Base-by-base conservation (phyloP, 2,797 vertebrate genomes). In the Meriones psammophilus region DNA sequence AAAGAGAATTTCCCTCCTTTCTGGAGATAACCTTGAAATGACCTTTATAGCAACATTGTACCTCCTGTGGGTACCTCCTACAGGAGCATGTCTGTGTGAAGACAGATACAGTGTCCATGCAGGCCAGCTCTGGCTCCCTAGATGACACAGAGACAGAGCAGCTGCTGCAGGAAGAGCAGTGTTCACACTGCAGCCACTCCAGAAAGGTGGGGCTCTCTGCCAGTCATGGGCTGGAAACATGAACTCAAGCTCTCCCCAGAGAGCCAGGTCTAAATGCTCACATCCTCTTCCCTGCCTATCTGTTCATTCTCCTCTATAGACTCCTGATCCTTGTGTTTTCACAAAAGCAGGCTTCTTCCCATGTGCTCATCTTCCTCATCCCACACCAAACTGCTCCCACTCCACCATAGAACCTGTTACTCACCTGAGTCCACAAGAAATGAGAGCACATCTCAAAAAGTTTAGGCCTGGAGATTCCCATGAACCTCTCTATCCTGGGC, bases 121-220 rank as follows among this genome's bases (percentile, higher is more conserved):
- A 99, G 98, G 99, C 99, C 97, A 99, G 99, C 98, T 99, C 99
- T 68, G 99, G 99, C 66, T 99, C 99, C 18, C 98, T 99, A 88
- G 99, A 99, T 71, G 99, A 99, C 95, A 99, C 99, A 0, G 99
- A 99, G 98, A 99, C 99, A 0, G 99, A 99, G 98, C 99, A 99
- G 98, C 99, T 99, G 95, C 98, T 99, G 36, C 99, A 99, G 98
- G 99, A 99, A 96, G 99, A 99, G 99, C 98, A 99, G 99, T 46
- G 99, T 99, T 93, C 99, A 99, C 91, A 99, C 99, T 30, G 97
- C 98, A 83, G 98, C 99, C 95, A 99, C 99, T 8, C 99, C 99
- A 2, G 99, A 99, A 89, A 99, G 99, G 39, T 99, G 99, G 91
- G 98, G 98, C 97, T 99, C 99, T 0, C 99, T 99, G 97, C 99